Percentiles rank a stretch among this genome's conserved stretches.
Evolutionary conservation across 2,797 vertebrate genomes (phyloP).

Genomic region (Sebastolobus altivelis): DNA sequence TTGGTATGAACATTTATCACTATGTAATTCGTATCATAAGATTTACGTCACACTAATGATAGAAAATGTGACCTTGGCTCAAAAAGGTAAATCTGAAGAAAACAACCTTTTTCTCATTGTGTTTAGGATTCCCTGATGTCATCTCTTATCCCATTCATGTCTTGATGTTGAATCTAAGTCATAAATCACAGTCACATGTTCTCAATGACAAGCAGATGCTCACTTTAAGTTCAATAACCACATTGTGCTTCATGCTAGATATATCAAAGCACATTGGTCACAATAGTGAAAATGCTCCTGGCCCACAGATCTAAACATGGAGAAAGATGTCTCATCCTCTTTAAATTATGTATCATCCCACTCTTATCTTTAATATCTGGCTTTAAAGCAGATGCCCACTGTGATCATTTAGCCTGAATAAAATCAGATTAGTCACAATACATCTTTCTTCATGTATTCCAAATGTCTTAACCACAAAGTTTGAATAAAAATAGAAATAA

Average conservation of each 20-base stretch:
- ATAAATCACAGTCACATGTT: slow-evolving; percentile 72
- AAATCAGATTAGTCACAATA: slow-evolving; percentile 14
- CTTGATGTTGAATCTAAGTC: slow-evolving; percentile 51
- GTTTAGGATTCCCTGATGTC: slow-evolving; percentile 47
- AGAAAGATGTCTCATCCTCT: neutral
- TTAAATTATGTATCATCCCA: slow-evolving; percentile 12
- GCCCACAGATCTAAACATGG: slow-evolving; percentile 37
- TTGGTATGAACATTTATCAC: slow-evolving; percentile 35
- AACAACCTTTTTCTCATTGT: slow-evolving; percentile 11
- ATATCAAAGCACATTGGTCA: slow-evolving; percentile 54
- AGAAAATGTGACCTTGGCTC: slow-evolving; percentile 18
- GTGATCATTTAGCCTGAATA: neutral
- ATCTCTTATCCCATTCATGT: slow-evolving; percentile 48
- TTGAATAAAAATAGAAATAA: neutral
- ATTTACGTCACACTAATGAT: slow-evolving; percentile 27
- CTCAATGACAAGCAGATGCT: slow-evolving; percentile 75
- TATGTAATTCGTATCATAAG: slow-evolving; percentile 32
- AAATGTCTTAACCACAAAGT: slow-evolving; percentile 6
- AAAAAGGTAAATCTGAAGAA: slow-evolving; percentile 27
- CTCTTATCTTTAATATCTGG: slow-evolving; percentile 28
- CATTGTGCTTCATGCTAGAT: slow-evolving; percentile 34
- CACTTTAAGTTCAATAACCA: slow-evolving; percentile 54
- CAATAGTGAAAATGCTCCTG: slow-evolving; percentile 48
- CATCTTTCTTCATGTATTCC: slow-evolving; percentile 18
- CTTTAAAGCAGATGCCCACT: slow-evolving; percentile 21